Conservation (phyloP, 1,140 invertebrate genomes). For the Diachasma alloeum region DNA sequence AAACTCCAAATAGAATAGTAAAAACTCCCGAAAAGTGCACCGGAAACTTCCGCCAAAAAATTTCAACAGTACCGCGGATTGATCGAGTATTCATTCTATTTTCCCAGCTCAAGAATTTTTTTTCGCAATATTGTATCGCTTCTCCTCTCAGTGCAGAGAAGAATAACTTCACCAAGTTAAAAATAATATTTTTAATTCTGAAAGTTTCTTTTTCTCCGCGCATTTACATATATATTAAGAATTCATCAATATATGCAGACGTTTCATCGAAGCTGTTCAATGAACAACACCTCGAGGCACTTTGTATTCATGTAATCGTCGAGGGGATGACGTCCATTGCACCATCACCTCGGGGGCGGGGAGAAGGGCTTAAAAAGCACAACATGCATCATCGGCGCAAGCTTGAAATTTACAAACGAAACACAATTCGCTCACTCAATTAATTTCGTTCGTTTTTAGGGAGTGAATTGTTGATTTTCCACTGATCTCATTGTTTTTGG, state of each 20-base stretch:
- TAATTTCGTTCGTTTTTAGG: neutral
- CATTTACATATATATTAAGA: no score
- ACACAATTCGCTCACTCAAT: constrained; percentile 1
- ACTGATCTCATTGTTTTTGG: neutral
- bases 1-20: no score
- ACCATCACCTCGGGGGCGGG: constrained; percentile 57
- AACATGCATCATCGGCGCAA: constrained; percentile 67
- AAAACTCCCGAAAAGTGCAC: no score
- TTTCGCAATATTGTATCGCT: no score
- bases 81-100: no score
- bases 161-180: no score
- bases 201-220: no score
- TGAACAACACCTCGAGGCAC: neutral
- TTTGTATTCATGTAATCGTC: constrained; percentile 13
- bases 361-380: constrained; percentile 54
- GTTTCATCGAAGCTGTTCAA: neutral
- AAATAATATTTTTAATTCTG: neutral
- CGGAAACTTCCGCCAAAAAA: no score
- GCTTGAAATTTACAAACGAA: constrained; percentile 53
- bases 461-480: neutral
- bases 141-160: no score
- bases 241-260: neutral
- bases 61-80: no score
- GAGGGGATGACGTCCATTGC: constrained; percentile 35
- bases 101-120: no score